These are phyloP conservation scores for Thunnus maccoyii DNA, from an alignment of 2,113 vertebrate genomes.

Conservation along the genomic window DNA sequence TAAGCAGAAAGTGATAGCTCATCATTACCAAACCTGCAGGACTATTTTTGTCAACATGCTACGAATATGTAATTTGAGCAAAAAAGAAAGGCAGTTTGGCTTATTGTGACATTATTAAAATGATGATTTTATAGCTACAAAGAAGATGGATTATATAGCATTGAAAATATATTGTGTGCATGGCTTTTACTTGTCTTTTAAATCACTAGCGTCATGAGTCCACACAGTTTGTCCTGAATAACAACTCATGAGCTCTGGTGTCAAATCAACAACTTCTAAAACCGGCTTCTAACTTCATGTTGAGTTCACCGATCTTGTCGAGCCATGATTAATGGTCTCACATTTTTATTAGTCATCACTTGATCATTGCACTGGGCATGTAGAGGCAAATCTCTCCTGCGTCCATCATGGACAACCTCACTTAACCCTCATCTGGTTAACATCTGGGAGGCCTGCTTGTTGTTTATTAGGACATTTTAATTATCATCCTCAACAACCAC, in stretches of 20 bases:
- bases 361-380: constrained; percentile 63
- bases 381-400: constrained; percentile 55
- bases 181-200: background rate
- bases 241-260: background rate
- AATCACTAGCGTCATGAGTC: background rate
- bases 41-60: constrained; percentile 49
- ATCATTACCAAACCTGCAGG: constrained; percentile 33
- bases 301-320: background rate
- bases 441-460: background rate
- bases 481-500: background rate
- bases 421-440: constrained; percentile 2
- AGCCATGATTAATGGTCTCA: background rate
- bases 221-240: background rate
- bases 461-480: background rate
- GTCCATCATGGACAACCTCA: background rate
- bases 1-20: constrained; percentile 70
- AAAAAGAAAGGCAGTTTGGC: background rate
- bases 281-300: background rate
- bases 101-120: background rate
- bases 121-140: background rate
- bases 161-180: background rate
- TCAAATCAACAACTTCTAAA: background rate
- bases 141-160: background rate
- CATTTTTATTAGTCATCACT: background rate
- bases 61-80: constrained; percentile 44